These are phyloP conservation scores for Anguilla pacifica DNA, from an alignment of 2,797 vertebrate genomes.

Conservation along the genomic window DNA sequence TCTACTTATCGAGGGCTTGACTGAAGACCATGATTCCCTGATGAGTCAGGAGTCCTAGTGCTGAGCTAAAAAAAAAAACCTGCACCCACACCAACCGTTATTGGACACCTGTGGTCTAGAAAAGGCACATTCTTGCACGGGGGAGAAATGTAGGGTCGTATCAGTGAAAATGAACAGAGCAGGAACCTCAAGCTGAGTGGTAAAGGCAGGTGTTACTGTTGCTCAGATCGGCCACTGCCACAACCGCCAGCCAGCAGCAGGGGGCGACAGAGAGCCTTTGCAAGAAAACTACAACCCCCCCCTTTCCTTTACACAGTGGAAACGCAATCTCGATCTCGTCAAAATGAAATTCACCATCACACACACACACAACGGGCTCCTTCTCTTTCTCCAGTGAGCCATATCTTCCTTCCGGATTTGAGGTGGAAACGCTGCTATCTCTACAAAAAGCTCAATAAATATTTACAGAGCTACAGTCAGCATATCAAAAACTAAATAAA, in stretches of 20 bases:
- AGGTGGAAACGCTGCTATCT: not conserved
- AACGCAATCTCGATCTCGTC: constrained; percentile 48
- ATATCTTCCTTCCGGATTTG: not conserved
- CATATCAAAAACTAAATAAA: not conserved
- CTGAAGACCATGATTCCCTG: too few species aligned
- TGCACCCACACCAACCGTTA: not conserved
- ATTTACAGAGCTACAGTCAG: not conserved
- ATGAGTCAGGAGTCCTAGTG: too few species aligned
- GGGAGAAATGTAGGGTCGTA: too few species aligned
- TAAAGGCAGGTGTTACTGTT: not conserved
- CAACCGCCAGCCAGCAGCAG: constrained; percentile 54
- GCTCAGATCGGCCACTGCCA: constrained; percentile 52
- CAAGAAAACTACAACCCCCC: constrained; percentile 26
- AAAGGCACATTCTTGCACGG: not conserved
- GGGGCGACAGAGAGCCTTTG: constrained; percentile 61
- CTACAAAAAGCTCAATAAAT: not conserved
- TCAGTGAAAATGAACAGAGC: not conserved
- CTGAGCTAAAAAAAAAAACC: not conserved
- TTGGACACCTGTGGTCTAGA: not conserved
- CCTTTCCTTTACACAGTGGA: constrained; percentile 44
- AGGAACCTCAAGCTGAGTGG: not conserved
- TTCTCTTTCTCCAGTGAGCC: not conserved
- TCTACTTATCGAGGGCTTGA: too few species aligned
- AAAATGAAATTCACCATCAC: constrained; percentile 33
- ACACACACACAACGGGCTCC: not conserved